Conservation (phyloP, 2,888 invertebrate genomes). For the Pyrochroa serraticornis region DNA sequence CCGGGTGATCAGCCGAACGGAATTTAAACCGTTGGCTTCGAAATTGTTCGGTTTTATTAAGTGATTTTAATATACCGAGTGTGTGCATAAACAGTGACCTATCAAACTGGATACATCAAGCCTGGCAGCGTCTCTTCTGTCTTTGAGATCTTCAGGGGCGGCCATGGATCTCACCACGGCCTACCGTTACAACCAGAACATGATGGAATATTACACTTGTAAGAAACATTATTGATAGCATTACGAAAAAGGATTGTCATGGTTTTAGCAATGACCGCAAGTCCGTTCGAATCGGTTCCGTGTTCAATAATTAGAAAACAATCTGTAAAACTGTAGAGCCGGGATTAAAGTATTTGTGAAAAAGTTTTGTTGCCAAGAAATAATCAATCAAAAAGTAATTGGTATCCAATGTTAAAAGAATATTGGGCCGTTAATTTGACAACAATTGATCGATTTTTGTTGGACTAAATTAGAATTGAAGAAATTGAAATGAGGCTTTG, state of each 20-base stretch:
- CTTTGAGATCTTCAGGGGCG: conserved; percentile 68
- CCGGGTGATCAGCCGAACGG: background rate
- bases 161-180: conserved; percentile 92
- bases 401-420: background rate
- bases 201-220: conserved; percentile 99
- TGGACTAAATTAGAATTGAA: no score
- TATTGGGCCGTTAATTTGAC: background rate
- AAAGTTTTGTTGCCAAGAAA: no score
- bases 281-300: no score
- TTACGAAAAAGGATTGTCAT: background rate
- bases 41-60: conserved; percentile 7
- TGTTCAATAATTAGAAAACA: no score
- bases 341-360: no score
- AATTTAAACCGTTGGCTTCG: background rate
- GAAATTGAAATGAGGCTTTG: no score
- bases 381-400: no score
- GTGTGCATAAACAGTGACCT: conserved; percentile 31
- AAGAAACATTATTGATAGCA: conserved; percentile 58
- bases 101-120: conserved; percentile 71
- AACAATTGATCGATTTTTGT: no score
- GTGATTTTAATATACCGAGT: conserved; percentile 22
- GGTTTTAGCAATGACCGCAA: background rate
- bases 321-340: no score
- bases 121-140: conserved; percentile 70
- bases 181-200: conserved; percentile 95